These are phyloP conservation scores for Lamprologus tigripictilis DNA, from an alignment of 2,113 vertebrate species.

Conservation along the genomic window DNA sequence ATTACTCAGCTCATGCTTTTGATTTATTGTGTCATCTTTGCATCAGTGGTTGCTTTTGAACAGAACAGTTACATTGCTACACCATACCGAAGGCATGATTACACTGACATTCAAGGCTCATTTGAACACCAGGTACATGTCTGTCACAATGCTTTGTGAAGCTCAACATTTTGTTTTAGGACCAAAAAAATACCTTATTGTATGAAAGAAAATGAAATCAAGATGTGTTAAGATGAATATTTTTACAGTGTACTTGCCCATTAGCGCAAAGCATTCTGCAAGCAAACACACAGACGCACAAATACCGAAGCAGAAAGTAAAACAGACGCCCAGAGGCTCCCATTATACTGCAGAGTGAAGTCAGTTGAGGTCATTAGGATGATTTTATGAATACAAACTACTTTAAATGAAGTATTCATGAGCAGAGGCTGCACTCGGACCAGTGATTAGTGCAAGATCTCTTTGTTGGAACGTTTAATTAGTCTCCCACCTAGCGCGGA, in stretches of 20 bases:
- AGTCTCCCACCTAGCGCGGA: conserved; percentile 5
- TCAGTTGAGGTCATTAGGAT: conserved; percentile 39
- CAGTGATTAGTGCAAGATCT: conserved; percentile 21
- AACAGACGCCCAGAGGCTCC: neutral
- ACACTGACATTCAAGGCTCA: neutral
- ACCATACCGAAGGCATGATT: neutral
- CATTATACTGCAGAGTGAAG: conserved; percentile 9
- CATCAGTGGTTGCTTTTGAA: neutral
- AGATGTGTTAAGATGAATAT: neutral
- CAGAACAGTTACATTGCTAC: neutral
- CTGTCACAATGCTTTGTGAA: neutral
- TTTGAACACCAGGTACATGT: neutral
- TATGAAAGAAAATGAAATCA: neutral
- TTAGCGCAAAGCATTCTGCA: neutral
- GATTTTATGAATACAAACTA: conserved; percentile 48
- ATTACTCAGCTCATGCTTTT: neutral
- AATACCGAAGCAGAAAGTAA: neutral
- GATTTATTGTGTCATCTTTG: neutral
- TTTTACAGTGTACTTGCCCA: neutral
- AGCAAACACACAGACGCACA: neutral
- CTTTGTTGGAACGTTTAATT: conserved; percentile 39
- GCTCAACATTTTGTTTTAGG: neutral
- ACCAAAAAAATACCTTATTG: neutral
- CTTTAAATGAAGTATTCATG: conserved; percentile 48
- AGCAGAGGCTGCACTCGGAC: neutral